Evolutionary conservation across 2,888 invertebrate species (phyloP).

Genomic region (Synergus japonicus): DNA sequence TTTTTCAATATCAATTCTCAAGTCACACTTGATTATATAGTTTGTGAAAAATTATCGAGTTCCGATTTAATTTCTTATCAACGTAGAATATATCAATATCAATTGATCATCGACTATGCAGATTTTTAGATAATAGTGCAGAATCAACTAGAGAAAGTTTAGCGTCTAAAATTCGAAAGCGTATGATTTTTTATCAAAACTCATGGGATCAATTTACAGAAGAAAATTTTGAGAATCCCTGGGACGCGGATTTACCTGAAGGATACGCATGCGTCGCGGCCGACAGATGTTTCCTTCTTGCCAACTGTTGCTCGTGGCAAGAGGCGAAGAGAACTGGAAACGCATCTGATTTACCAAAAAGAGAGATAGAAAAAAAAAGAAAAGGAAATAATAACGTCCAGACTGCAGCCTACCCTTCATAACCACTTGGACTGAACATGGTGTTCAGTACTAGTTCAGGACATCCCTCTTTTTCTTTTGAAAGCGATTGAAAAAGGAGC

Average conservation of each 20-base stretch:
- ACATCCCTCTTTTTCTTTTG: conserved; percentile 26
- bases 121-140: no score
- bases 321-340: conserved; percentile 51
- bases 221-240: conserved; percentile 71
- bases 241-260: conserved; percentile 67
- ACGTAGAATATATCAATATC: neutral
- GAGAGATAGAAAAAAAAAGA: conserved; percentile 21
- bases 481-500: conserved; percentile 14
- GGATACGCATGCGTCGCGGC: conserved; percentile 69
- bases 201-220: neutral
- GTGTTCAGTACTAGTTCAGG: conserved; percentile 43
- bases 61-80: no score
- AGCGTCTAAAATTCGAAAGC: neutral
- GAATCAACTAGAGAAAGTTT: neutral
- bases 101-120: neutral
- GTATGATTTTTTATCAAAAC: neutral
- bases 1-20: neutral
- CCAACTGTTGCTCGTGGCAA: conserved; percentile 71
- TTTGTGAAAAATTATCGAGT: no score
- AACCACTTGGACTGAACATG: conserved; percentile 21
- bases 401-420: conserved; percentile 50
- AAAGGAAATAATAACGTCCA: conserved; percentile 33
- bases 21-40: neutral
- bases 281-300: conserved; percentile 74
- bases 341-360: conserved; percentile 42